Percentiles rank a stretch among this genome's conserved stretches.
Conservation (phyloP, 2,797 vertebrate species). For the Hephaestus fuliginosus region DNA sequence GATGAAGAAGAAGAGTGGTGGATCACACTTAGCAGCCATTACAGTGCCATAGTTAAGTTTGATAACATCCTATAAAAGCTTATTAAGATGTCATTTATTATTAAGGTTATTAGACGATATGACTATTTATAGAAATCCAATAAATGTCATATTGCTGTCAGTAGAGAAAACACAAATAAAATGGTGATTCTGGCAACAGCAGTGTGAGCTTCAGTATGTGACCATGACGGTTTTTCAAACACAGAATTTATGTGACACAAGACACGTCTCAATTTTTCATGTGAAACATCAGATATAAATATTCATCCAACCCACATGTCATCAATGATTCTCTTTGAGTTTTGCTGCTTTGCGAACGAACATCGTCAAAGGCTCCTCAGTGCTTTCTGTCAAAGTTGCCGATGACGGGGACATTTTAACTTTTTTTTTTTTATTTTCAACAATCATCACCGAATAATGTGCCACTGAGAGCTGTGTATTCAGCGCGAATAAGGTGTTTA, state of each 20-base stretch:
- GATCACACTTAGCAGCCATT: conserved; percentile 28
- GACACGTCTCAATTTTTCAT: conserved; percentile 26
- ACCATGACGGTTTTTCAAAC: background rate
- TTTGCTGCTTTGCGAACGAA: conserved; percentile 38
- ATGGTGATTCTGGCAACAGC: background rate
- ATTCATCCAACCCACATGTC: conserved; percentile 40
- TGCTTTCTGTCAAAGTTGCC: conserved; percentile 17
- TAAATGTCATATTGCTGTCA: background rate
- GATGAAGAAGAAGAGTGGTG: background rate
- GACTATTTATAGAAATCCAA: conserved; percentile 5
- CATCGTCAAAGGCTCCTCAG: conserved; percentile 8
- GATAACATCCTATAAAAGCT: conserved; percentile 27
- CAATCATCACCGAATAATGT: conserved; percentile 52
- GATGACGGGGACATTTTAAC: conserved; percentile 23
- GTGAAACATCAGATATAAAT: conserved; percentile 48
- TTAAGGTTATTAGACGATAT: conserved; percentile 17
- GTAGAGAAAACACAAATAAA: conserved; percentile 11
- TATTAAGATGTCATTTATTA: conserved; percentile 34
- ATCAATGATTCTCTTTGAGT: conserved; percentile 54
- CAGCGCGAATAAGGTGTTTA: conserved; percentile 53
- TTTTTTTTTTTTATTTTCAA: conserved; percentile 37
- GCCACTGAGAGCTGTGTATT: conserved; percentile 43
- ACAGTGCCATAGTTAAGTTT: conserved; percentile 3
- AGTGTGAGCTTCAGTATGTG: background rate
- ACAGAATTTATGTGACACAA: conserved; percentile 33